Conservation (phyloP, 1,140 invertebrate species). For the Camponotus floridanus region DNA sequence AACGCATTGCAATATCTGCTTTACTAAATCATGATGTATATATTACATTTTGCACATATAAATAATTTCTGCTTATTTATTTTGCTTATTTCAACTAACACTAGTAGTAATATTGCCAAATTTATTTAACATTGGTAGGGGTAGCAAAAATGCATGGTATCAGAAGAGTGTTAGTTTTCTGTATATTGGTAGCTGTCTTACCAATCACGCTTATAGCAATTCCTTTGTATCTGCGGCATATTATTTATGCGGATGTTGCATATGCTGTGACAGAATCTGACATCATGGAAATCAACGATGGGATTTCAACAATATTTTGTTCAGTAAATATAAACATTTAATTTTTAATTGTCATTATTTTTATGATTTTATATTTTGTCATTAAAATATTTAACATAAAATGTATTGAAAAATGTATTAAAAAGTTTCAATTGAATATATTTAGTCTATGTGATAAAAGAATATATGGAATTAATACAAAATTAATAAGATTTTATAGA, state of each 20-base stretch:
- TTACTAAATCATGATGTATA: constrained; percentile 4
- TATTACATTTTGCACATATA: not conserved
- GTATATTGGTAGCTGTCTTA: constrained; percentile 90
- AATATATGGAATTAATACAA: not conserved
- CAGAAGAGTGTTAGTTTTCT: constrained; percentile 91
- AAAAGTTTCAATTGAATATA: not conserved
- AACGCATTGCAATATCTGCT: not conserved
- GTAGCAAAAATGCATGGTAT: constrained; percentile 91
- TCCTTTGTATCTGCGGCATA: constrained; percentile 92
- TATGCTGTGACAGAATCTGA: constrained; percentile 93
- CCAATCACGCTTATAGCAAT: constrained; percentile 91
- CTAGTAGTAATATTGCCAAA: constrained; percentile 18
- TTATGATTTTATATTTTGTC: not conserved
- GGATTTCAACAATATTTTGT: constrained; percentile 93
- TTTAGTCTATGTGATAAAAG: not conserved
- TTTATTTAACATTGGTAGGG: constrained; percentile 50
- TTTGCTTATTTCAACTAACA: not conserved
- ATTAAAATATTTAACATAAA: constrained; percentile 13
- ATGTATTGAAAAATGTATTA: not conserved
- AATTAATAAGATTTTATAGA: not conserved
- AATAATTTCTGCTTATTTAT: constrained; percentile 1
- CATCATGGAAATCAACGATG: constrained; percentile 92
- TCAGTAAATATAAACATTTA: constrained; percentile 81
- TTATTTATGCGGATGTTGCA: constrained; percentile 90
- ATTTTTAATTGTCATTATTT: constrained; percentile 31